Base-by-base conservation (phyloP, 2,888 invertebrate species). In the Ariolimax columbianus region DNA sequence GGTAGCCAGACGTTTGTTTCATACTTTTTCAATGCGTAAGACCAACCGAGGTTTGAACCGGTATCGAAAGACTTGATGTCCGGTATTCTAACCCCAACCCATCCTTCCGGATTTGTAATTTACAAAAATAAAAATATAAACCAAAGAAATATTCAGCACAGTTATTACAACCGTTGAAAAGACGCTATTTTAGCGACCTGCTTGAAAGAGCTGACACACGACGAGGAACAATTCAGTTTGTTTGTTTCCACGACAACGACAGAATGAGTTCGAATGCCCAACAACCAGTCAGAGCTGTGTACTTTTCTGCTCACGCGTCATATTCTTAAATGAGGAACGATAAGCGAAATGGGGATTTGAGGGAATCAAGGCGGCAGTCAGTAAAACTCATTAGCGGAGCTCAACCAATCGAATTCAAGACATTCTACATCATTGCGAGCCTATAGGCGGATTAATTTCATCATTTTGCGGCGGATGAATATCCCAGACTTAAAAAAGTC, bases 381-480 rank as follows among this genome's bases (percentile, higher is more conserved):
- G 38, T 55, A 82, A 55, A 82, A 82, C 82, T 82, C 82, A 75
- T 82, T 82, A 82, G 59, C 59, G 47, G 36, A 51, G 51, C 82
- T 73, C 82, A 59, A 75, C 73, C 72, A 82, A 82, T 81, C 81
- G 47, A 68, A 81, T 70, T 70, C 38, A 51, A 66, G 81, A 81
- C 68, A 81, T 68, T 70, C 81, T 77, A 33, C 70, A 81, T 81
- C 70, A 51, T 73, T 40, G 73, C 73, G 38, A 70, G 82, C 38
- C 82, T 59, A 55, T 73, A 82, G 73, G 82, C 82, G 72, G 82
- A 82, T 82, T 82, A 82, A 55, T 75, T 73, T 82, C 82, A 75
- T 82, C 82, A 82, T 82, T 73, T 66, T 66, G 40, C 68, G 33
- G 68, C 79, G 66, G 68, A 68, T 68, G 79, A 79, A 79, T 66